phyloP scores from a whole-genome alignment of 2,113 vertebrate species.

The Noturus placidus region DNA sequence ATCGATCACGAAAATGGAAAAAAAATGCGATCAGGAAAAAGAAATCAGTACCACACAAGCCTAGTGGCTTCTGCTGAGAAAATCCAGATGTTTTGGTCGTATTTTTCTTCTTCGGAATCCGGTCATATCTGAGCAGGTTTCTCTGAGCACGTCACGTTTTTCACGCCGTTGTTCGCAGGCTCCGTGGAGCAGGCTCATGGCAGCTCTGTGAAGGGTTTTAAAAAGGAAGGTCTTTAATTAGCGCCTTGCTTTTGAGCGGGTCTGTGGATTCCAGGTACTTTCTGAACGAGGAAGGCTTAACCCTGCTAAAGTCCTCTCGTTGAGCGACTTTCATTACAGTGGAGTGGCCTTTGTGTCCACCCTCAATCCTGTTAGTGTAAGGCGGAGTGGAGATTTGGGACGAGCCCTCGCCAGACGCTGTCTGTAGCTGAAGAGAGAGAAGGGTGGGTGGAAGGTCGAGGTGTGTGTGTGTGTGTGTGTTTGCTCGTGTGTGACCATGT shows the following conservation, averaged over 20 bases:
- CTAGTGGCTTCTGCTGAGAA: background rate
- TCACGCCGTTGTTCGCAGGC: background rate
- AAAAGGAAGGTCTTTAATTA: slow-evolving; percentile 67
- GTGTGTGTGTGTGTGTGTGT: slow-evolving; percentile 11
- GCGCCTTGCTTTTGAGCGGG: slow-evolving; percentile 62
- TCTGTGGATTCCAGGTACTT: slow-evolving; percentile 60
- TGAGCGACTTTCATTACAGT: slow-evolving; percentile 62
- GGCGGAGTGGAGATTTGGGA: slow-evolving; percentile 67
- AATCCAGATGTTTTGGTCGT: background rate
- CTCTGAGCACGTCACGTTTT: background rate
- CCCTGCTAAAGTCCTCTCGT: slow-evolving; percentile 66
- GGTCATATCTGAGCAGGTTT: background rate
- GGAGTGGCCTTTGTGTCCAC: slow-evolving; percentile 66
- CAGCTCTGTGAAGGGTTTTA: slow-evolving; percentile 56
- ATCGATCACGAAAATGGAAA: background rate
- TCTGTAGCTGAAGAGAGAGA: slow-evolving; percentile 63
- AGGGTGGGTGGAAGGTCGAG: slow-evolving; percentile 43
- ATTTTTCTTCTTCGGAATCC: background rate
- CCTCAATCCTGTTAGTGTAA: slow-evolving; percentile 73
- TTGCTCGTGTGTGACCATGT: slow-evolving; percentile 23
- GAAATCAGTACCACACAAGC: background rate
- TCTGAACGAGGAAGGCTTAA: slow-evolving; percentile 62
- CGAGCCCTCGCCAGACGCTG: slow-evolving; percentile 63
- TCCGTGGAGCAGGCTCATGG: background rate
- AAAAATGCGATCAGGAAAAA: background rate